phyloP scores from a whole-genome alignment of 2,888 invertebrate genomes.

The Limnephilus lunatus region DNA sequence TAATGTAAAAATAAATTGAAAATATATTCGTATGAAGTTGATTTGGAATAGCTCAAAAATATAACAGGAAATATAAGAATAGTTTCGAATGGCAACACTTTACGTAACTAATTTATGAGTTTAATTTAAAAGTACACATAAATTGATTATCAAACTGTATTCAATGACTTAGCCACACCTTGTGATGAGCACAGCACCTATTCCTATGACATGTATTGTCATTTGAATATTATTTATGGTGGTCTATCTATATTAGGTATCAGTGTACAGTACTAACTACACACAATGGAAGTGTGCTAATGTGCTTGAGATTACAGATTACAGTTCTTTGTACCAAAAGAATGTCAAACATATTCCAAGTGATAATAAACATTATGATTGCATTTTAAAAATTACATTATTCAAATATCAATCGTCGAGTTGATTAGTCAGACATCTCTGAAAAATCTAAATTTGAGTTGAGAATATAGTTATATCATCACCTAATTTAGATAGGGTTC shows the following conservation, averaged over 20 bases:
- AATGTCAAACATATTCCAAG: too few relatives aligned
- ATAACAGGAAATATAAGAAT: neutral
- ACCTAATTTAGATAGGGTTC: too few relatives aligned
- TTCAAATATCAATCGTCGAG: too few relatives aligned
- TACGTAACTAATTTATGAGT: neutral
- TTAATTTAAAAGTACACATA: neutral
- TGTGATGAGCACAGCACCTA: neutral
- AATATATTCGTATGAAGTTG: too few relatives aligned
- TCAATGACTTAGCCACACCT: neutral
- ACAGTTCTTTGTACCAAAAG: neutral
- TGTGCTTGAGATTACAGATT: constrained; percentile 22
- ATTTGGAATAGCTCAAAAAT: too few relatives aligned
- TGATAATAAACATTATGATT: neutral
- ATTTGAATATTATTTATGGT: constrained; percentile 8
- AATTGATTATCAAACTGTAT: neutral
- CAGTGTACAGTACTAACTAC: neutral
- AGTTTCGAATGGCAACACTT: neutral
- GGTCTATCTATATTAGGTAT: neutral
- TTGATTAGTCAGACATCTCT: too few relatives aligned
- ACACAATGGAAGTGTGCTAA: neutral
- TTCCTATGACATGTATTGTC: neutral
- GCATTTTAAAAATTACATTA: too few relatives aligned
- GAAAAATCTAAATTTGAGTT: too few relatives aligned
- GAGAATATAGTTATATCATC: too few relatives aligned
- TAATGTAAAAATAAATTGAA: neutral